A percentile compares a stretch with the other conserved stretches of the same genome.
Conservation (phyloP, 2,113 vertebrate genomes). For the Vulpes vulpes region DNA sequence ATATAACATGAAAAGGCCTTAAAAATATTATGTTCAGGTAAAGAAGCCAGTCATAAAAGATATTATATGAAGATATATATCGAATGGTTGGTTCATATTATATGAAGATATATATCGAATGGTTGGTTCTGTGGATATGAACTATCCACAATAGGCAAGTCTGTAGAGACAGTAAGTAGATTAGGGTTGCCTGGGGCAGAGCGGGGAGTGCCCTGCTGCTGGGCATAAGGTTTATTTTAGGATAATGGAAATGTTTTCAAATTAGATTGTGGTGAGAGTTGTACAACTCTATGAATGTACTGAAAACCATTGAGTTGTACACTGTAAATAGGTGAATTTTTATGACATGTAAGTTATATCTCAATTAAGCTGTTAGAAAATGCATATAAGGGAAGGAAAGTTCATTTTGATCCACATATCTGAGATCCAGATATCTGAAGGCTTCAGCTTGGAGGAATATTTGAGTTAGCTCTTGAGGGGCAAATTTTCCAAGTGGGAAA, state of each 20-base stretch:
- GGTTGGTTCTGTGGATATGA: not conserved
- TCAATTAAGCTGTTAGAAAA: not conserved
- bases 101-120: too few species aligned
- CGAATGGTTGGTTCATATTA: not conserved
- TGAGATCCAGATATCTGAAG: not conserved
- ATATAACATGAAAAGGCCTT: not conserved
- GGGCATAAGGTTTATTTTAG: not conserved
- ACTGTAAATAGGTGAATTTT: conserved; percentile 7
- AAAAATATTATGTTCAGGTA: not conserved
- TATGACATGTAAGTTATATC: not conserved
- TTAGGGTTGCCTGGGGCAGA: not conserved
- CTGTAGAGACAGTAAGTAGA: not conserved
- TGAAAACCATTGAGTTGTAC: not conserved
- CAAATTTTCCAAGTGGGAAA: not conserved
- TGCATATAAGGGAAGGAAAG: not conserved
- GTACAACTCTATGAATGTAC: not conserved
- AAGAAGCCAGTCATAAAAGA: not conserved
- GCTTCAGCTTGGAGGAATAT: not conserved
- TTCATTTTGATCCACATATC: not conserved
- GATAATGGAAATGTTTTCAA: not conserved
- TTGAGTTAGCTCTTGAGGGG: not conserved
- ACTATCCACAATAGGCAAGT: not conserved
- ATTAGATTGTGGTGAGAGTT: not conserved
- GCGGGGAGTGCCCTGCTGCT: not conserved
- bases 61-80: not conserved